Base-by-base conservation (phyloP, 1,140 invertebrate genomes). In the Drosophila nebulosa region DNA sequence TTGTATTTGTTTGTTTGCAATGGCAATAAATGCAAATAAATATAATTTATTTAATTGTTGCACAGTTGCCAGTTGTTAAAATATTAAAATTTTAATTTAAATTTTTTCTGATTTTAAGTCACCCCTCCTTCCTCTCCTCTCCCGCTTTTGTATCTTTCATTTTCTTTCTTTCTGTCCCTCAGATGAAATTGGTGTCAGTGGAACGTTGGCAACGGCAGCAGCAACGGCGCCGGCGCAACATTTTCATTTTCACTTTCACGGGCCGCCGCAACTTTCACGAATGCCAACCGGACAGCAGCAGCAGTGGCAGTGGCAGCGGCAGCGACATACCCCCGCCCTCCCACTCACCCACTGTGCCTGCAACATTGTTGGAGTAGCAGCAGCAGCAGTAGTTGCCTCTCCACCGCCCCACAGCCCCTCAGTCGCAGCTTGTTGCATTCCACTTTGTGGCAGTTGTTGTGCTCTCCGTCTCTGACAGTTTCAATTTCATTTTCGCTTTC, bases 181-280 rank as follows among this genome's bases (percentile, higher is more conserved):
- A 21, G 39, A 2, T 46, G 27, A 61, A 76, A 84, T 79, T 72
- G 68, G 73, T 84, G 80, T 85, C 76, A 84, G 76, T 79, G 63
- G 72, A 73, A 79, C 72, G 76, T 53, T 69, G 75, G 50, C 68
- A 71, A 36, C 14, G 26, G 2, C 22, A 14, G 24, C 46, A 9
- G n/a, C 42, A 62, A 35, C 53, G 52, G 50, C 61, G 69, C 53
- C 50, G 63, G 32, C 51, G 56, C 53, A 65, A 61, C 72, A 71
- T 79, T 79, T 84, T 73, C 80, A 74, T 85, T 85, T 84, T 85
- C 80, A 85, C 80, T 84, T 84, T 84, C 79, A 68, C 79, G 52
- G 52, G 59, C 64, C 50, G 52, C 62, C 7, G 36, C 50, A 76
- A 85, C 80, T 85, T 85, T 85, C 80, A 79, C 80, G 56, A 26